phyloP scores from a whole-genome alignment of 1,140 invertebrate genomes.

The Papilio polyxenes region DNA sequence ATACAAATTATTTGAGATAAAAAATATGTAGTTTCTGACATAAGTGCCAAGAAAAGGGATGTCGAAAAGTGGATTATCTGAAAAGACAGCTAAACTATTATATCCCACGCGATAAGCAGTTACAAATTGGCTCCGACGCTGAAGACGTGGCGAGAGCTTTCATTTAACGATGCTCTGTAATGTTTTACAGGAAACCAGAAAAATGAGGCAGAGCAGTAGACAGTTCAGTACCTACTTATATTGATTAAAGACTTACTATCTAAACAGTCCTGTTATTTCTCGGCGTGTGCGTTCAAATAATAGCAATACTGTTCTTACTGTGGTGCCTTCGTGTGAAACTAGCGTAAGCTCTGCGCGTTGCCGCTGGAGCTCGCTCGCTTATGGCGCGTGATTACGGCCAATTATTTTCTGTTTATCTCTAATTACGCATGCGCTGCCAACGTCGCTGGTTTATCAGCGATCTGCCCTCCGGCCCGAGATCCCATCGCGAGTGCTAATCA shows the following conservation, averaged over 20 bases:
- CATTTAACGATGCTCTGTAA: conserved; percentile 45
- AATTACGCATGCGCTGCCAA: conserved; percentile 79
- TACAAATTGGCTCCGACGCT: conserved; percentile 29
- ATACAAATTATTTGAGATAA: neutral
- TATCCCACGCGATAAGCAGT: conserved; percentile 16
- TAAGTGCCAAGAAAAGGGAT: neutral
- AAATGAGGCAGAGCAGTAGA: neutral
- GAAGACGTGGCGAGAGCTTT: conserved; percentile 49
- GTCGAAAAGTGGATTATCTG: neutral
- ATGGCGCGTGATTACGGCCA: conserved; percentile 76
- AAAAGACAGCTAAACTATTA: conserved; percentile 10
- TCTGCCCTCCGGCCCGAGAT: conserved; percentile 79
- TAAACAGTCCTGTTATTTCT: neutral
- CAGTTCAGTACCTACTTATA: neutral
- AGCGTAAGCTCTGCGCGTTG: conserved; percentile 34
- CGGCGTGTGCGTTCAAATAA: neutral
- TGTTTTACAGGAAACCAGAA: neutral
- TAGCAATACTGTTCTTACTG: neutral
- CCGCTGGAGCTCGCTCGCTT: conserved; percentile 64
- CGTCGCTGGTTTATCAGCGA: conserved; percentile 70
- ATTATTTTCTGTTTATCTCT: conserved; percentile 81
- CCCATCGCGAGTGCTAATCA: conserved; percentile 75
- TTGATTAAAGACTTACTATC: neutral
- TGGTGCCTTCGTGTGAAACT: neutral
- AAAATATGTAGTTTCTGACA: neutral